Evolutionary conservation across 2,113 vertebrate genomes (phyloP).

Genomic region (Oceanites oceanicus): DNA sequence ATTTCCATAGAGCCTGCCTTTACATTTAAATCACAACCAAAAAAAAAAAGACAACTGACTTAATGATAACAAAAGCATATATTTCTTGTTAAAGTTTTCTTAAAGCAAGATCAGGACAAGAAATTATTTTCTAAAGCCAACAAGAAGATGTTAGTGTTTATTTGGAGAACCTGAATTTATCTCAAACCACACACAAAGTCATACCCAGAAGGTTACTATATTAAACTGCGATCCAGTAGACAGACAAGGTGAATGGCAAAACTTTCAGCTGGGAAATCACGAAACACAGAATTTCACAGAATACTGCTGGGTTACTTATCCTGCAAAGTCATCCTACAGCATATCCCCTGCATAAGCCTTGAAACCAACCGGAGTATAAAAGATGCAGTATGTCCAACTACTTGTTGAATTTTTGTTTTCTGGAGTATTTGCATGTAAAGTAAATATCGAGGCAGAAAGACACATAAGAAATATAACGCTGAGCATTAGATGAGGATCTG

Average conservation of each 20-base stretch:
- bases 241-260: background rate
- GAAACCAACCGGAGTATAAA: background rate
- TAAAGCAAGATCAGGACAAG: slow-evolving; percentile 13
- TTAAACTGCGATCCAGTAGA: background rate
- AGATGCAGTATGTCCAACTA: background rate
- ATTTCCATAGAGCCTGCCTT: slow-evolving; percentile 47
- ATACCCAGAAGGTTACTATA: background rate
- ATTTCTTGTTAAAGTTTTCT: slow-evolving; percentile 13
- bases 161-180: slow-evolving; percentile 33
- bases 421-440: background rate
- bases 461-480: background rate
- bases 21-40: slow-evolving; percentile 42
- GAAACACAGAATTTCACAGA: background rate
- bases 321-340: background rate
- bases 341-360: background rate
- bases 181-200: background rate
- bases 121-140: slow-evolving; percentile 25
- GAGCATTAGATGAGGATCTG: background rate
- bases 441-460: background rate
- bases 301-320: background rate
- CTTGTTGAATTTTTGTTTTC: background rate
- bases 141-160: background rate
- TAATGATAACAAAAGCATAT: background rate
- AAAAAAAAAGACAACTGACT: slow-evolving; percentile 37
- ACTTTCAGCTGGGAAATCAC: background rate